Evolutionary conservation across 1,140 invertebrate genomes (phyloP).

Genomic region (Nebria ingens): DNA sequence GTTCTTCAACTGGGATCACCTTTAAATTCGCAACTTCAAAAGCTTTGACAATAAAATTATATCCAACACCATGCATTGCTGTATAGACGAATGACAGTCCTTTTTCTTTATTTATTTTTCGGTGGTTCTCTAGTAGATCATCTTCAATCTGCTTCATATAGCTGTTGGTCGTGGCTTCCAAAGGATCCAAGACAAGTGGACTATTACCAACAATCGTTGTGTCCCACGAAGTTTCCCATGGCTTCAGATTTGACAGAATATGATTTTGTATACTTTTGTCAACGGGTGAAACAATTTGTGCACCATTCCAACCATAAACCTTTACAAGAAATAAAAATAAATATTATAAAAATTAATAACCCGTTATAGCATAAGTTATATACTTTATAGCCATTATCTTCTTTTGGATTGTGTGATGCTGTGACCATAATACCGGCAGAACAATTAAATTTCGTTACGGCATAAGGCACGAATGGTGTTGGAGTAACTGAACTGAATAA

Average conservation of each 20-base stretch:
- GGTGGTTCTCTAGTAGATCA: slow-evolving; percentile 39
- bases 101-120: slow-evolving; percentile 47
- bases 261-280: slow-evolving; percentile 77
- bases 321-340: slow-evolving; percentile 17
- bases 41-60: slow-evolving; percentile 63
- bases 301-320: slow-evolving; percentile 90
- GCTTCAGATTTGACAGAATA: slow-evolving; percentile 71
- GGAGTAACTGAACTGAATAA: slow-evolving; percentile 74
- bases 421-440: slow-evolving; percentile 90
- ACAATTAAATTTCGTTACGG: slow-evolving; percentile 56
- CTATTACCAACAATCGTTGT: slow-evolving; percentile 32
- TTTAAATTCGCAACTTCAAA: slow-evolving; percentile 68
- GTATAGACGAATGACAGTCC: slow-evolving; percentile 76
- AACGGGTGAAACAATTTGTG: slow-evolving; percentile 90
- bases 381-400: slow-evolving; percentile 96
- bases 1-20: slow-evolving; percentile 70
- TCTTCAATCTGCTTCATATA: slow-evolving; percentile 56
- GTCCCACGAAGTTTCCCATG: slow-evolving; percentile 58
- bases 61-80: slow-evolving; percentile 96
- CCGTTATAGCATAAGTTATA: neutral
- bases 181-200: slow-evolving; percentile 43
- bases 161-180: slow-evolving; percentile 45
- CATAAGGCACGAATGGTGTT: slow-evolving; percentile 89
- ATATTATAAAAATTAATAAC: neutral
- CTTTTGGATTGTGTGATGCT: slow-evolving; percentile 97